A percentile compares a stretch with the other conserved stretches of the same genome.
phyloP scores from a whole-genome alignment of 2,797 vertebrate genomes.

The Masticophis lateralis region DNA sequence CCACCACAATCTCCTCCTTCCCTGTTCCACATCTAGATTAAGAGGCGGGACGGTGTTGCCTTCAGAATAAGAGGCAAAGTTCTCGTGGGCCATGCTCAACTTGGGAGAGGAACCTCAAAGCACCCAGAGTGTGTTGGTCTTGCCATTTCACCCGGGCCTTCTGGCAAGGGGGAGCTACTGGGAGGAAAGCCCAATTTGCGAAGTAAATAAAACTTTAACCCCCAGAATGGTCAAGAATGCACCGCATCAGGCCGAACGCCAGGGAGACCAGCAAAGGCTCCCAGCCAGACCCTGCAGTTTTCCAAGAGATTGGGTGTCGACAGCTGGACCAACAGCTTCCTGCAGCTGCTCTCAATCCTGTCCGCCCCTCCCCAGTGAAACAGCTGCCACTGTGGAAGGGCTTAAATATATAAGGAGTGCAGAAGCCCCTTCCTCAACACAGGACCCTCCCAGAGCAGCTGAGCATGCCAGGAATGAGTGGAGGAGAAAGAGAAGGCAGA shows the following conservation, averaged over 20 bases:
- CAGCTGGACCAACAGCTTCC: background rate
- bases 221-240: background rate
- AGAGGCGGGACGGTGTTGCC: too few species aligned
- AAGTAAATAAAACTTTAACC: background rate
- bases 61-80: too few species aligned
- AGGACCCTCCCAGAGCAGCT: background rate
- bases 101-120: too few species aligned
- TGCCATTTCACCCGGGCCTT: too few species aligned
- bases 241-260: background rate
- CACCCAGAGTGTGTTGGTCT: too few species aligned
- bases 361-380: background rate
- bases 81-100: too few species aligned
- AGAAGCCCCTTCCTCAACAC: background rate
- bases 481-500: too few species aligned
- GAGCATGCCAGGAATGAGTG: background rate
- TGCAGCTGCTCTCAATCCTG: background rate
- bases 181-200: background rate
- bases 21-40: too few species aligned
- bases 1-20: too few species aligned
- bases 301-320: background rate
- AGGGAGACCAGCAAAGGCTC: background rate
- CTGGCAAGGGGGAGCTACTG: background rate
- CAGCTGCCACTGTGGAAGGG: background rate
- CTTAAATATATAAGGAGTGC: too few species aligned
- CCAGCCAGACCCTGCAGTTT: background rate